Conservation (phyloP, 2,888 invertebrate genomes). For the Lasioglossum malachurum region DNA sequence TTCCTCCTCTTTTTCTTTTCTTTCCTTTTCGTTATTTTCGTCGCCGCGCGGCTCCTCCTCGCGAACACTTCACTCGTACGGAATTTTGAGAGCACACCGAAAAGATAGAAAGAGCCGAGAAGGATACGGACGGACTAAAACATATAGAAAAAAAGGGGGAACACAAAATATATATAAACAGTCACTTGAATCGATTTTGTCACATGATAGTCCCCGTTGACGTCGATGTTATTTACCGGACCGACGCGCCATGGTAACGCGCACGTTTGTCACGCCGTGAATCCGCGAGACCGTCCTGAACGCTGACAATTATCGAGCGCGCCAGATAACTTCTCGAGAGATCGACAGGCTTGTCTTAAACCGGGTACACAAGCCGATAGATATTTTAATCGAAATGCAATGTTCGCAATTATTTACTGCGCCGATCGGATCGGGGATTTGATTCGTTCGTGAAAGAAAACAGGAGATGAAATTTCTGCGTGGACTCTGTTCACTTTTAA, state of each 20-base stretch:
- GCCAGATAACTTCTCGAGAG: slow-evolving; percentile 17
- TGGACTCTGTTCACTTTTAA: neutral
- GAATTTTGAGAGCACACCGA: slow-evolving; percentile 71
- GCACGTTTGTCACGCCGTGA: slow-evolving; percentile 2
- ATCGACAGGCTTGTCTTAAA: neutral
- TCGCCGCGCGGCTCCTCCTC: slow-evolving; percentile 20
- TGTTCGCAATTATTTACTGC: neutral
- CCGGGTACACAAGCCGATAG: neutral
- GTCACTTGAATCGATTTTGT: slow-evolving; percentile 81
- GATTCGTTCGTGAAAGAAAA: no score
- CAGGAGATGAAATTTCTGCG: neutral
- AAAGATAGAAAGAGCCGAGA: slow-evolving; percentile 31
- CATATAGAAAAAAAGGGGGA: slow-evolving; percentile 68
- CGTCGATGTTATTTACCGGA: slow-evolving; percentile 72
- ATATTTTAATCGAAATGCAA: neutral
- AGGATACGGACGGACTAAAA: slow-evolving; percentile 58
- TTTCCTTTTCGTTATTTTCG: slow-evolving; percentile 18
- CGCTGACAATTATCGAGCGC: slow-evolving; percentile 28
- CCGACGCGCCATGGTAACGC: slow-evolving; percentile 73
- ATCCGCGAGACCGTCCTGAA: slow-evolving; percentile 52
- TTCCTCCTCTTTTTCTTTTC: neutral
- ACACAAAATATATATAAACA: slow-evolving; percentile 73
- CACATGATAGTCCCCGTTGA: slow-evolving; percentile 78
- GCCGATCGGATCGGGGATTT: no score
- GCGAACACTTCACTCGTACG: slow-evolving; percentile 59